phyloP scores from a whole-genome alignment of 1,140 invertebrate genomes.

The Lucilia cuprina region DNA sequence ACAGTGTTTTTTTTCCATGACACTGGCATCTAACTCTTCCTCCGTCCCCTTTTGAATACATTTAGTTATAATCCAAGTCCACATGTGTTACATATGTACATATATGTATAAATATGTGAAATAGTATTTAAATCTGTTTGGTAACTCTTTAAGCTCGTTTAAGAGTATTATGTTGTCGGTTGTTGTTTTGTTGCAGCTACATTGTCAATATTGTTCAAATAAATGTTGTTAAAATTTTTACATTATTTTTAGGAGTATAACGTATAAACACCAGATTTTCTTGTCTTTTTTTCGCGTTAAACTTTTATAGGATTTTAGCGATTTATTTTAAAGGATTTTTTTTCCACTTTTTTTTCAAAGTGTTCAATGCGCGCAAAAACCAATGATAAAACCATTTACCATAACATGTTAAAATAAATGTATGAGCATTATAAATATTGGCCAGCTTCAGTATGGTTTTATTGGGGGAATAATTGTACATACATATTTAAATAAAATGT shows the following conservation, averaged over 20 bases:
- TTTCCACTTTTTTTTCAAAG: not conserved
- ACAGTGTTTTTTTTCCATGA: not conserved
- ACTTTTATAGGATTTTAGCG: not conserved
- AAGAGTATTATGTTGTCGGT: slow-evolving; percentile 21
- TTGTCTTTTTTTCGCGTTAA: not conserved
- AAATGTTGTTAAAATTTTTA: not conserved
- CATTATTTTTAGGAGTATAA: not conserved
- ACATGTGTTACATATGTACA: not conserved
- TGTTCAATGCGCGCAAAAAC: not conserved
- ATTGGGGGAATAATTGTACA: not conserved
- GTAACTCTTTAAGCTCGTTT: slow-evolving; percentile 29
- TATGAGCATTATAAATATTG: not conserved
- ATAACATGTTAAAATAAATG: not conserved
- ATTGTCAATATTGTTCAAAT: slow-evolving; percentile 25
- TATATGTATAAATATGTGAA: not conserved
- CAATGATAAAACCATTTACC: not conserved
- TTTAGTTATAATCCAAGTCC: not conserved
- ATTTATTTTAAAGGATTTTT: not conserved
- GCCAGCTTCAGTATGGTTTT: not conserved
- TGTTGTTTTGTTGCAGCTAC: not conserved
- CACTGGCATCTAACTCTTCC: not conserved
- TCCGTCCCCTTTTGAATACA: not conserved
- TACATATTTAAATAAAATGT: too few species aligned
- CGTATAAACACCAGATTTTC: too few species aligned
- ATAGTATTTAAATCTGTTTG: slow-evolving; percentile 21